Evolutionary conservation across 2,797 vertebrate genomes (phyloP).

Genomic region (Anniella stebbinsi): DNA sequence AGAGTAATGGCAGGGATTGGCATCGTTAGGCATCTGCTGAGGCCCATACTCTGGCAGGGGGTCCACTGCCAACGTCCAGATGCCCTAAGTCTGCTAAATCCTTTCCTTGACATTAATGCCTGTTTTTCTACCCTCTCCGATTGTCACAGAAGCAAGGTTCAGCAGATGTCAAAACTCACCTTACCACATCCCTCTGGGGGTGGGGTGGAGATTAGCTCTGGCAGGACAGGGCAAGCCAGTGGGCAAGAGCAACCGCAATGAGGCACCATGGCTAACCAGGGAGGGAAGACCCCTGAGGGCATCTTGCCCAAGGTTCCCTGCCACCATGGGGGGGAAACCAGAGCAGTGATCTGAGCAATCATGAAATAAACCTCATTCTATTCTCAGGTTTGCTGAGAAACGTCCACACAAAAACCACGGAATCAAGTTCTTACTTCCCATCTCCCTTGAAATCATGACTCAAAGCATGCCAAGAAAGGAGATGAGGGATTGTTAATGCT

Average conservation of each 20-base stretch:
- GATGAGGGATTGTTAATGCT: constrained; percentile 66
- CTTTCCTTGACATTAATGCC: neutral
- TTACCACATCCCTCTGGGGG: too few species aligned
- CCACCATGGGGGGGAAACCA: neutral
- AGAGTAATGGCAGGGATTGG: neutral
- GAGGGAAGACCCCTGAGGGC: neutral
- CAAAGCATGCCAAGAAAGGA: constrained; percentile 67
- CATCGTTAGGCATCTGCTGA: neutral
- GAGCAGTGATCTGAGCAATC: constrained; percentile 46
- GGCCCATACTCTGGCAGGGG: neutral
- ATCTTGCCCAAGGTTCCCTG: neutral
- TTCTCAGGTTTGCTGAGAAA: constrained; percentile 63
- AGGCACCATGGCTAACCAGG: neutral
- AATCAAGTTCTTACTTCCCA: constrained; percentile 58
- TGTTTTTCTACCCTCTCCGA: neutral
- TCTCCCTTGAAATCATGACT: constrained; percentile 68
- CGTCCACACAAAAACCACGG: constrained; percentile 44
- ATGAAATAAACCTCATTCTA: constrained; percentile 69
- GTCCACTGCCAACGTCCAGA: neutral
- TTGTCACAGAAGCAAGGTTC: neutral
- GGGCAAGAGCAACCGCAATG: neutral
- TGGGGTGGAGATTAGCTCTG: neutral
- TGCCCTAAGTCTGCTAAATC: neutral
- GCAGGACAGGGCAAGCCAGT: too few species aligned
- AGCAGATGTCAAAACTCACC: neutral